Percentiles rank a stretch among this genome's conserved stretches.
Conservation (phyloP, 2,888 invertebrate genomes). For the Phengaris arion region DNA sequence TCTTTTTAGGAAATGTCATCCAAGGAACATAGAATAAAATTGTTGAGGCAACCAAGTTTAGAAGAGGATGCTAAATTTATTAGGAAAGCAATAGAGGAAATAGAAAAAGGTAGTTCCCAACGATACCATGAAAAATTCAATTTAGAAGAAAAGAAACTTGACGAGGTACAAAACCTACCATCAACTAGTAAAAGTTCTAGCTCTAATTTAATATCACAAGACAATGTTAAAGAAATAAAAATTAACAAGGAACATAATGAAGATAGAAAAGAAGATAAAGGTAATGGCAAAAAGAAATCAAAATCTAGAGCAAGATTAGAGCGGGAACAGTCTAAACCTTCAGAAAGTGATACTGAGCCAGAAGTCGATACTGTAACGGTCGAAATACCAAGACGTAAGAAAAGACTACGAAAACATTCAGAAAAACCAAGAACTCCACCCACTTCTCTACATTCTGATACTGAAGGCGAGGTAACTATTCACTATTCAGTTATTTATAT, state of each 20-base stretch:
- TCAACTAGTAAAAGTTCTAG: constrained; percentile 50
- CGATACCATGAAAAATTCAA: constrained; percentile 53
- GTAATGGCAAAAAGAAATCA: constrained; percentile 69
- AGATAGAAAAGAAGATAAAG: constrained; percentile 62
- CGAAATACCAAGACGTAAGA: constrained; percentile 71
- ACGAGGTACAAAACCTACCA: constrained; percentile 43
- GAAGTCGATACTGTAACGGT: constrained; percentile 75
- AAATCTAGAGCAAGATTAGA: constrained; percentile 72
- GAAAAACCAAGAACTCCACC: constrained; percentile 72
- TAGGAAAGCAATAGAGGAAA: constrained; percentile 72
- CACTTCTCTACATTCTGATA: constrained; percentile 67
- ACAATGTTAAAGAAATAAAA: constrained; percentile 42
- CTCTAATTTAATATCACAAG: constrained; percentile 47
- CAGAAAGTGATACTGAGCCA: constrained; percentile 71
- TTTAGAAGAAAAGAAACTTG: constrained; percentile 42
- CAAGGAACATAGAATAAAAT: constrained; percentile 51
- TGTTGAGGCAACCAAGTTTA: constrained; percentile 65
- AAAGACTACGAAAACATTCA: constrained; percentile 65
- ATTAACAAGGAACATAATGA: constrained; percentile 51
- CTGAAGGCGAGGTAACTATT: constrained; percentile 66
- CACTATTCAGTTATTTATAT: neutral
- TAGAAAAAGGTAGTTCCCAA: constrained; percentile 66
- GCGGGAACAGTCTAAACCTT: constrained; percentile 73
- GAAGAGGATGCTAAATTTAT: constrained; percentile 74
- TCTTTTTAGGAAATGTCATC: constrained; percentile 42